A percentile compares a stretch with the other conserved stretches of the same genome.
Evolutionary conservation across 2,113 vertebrate genomes (phyloP).

Genomic region (Aldabrachelys gigantea): DNA sequence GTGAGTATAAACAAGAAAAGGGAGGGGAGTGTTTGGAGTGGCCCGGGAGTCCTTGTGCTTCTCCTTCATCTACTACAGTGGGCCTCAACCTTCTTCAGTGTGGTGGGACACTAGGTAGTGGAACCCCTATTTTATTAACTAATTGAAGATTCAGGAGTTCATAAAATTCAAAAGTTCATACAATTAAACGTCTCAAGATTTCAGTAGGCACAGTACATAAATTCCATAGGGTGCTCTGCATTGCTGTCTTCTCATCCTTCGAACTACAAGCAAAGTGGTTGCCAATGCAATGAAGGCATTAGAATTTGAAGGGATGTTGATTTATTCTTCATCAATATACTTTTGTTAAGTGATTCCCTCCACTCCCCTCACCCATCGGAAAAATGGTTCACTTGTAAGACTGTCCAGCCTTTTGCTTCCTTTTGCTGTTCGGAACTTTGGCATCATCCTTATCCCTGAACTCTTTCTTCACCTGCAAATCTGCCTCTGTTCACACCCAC

Average conservation of each 20-base stretch:
- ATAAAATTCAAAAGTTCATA: not conserved
- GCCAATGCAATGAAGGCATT: too few species aligned
- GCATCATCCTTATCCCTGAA: not conserved
- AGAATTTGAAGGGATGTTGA: too few species aligned
- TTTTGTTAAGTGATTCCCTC: too few species aligned
- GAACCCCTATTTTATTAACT: not conserved
- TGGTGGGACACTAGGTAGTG: not conserved
- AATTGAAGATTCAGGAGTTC: not conserved
- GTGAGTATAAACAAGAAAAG: fast-evolving
- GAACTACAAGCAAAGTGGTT: too few species aligned
- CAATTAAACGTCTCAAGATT: too few species aligned
- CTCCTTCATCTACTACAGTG: not conserved
- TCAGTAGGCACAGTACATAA: too few species aligned
- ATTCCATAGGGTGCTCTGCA: too few species aligned
- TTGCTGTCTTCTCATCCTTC: too few species aligned
- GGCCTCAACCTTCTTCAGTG: not conserved
- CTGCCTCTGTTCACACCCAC: not conserved
- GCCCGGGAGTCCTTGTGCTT: not conserved
- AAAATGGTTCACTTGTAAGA: too few species aligned
- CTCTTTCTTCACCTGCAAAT: not conserved
- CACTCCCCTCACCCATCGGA: too few species aligned
- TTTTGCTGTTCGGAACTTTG: not conserved
- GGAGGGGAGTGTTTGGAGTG: not conserved
- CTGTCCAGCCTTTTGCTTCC: not conserved
- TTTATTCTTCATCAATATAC: too few species aligned